phyloP scores from a whole-genome alignment of 1,140 invertebrate genomes.

The Nebria ingens region DNA sequence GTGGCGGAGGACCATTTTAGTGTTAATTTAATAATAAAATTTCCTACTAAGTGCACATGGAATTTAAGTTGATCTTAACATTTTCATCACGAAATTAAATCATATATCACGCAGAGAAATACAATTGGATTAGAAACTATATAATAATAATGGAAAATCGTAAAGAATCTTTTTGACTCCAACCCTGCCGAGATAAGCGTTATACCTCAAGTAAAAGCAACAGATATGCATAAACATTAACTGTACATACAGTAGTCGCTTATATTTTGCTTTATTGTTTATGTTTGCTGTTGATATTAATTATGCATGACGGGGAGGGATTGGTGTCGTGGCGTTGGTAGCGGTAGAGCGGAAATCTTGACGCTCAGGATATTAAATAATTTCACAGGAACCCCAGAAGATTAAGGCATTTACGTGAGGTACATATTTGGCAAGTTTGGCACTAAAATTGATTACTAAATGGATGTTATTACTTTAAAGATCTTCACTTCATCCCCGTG shows the following conservation, averaged over 20 bases:
- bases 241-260: slow-evolving; percentile 7
- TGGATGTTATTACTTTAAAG: slow-evolving; percentile 9
- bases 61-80: too few species aligned
- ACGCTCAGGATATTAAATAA: slow-evolving; percentile 7
- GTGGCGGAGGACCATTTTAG: too few species aligned
- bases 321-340: too few species aligned
- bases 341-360: not conserved
- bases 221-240: slow-evolving; percentile 8
- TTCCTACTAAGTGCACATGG: too few species aligned
- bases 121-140: too few species aligned
- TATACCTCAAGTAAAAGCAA: not conserved
- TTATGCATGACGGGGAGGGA: not conserved
- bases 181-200: not conserved
- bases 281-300: slow-evolving; percentile 3
- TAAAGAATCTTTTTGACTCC: too few species aligned
- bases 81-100: too few species aligned
- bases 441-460: slow-evolving; percentile 9
- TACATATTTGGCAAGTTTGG: slow-evolving; percentile 7
- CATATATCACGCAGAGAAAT: too few species aligned
- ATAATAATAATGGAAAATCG: too few species aligned
- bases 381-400: slow-evolving; percentile 2
- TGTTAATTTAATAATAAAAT: too few species aligned
- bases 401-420: slow-evolving; percentile 9
- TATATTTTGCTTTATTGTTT: slow-evolving; percentile 10
- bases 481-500: not conserved